Evolutionary conservation across 1,140 invertebrate genomes (phyloP), one percentile per base, ranked within the genome.

Genomic region (Magallana angulata): DNA sequence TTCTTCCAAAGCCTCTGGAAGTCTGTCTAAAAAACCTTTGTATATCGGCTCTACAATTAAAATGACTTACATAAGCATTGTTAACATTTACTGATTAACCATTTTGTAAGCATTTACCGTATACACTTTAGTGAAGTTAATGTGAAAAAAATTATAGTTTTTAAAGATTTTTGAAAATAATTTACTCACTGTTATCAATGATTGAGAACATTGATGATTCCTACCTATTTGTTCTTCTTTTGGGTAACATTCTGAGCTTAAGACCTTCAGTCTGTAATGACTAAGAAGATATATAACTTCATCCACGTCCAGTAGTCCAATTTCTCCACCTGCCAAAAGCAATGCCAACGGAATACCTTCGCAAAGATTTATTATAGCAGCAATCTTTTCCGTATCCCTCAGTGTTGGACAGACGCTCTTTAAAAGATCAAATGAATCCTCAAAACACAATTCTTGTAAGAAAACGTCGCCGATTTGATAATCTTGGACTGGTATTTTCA

Each of bases 281-380:
- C 57, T 87, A 7, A 87, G 82, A 16, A 84, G 12, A 59, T 83
- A 64, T 1, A 87, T 82, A 81, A 87, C 71, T 18, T 87, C 87
- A 12, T 30, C 56, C 56, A 64, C 60, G 8, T 48, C 36, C 6
- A 86, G 56, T 8, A 71, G 56, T 14, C 80, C 81, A 16, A 88
- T 30, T 57, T 86, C 82, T 30, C 84, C 76, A 48, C 60, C 62
- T 14, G 85, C 84, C 81, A 88, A 36, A 30, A 88, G 24, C 85
- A 86, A 58, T 59, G 87, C 87, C 9, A 88, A 58, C 18, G 87
- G 87, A 88, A 88, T 64, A 24, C 87, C 87, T 14, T 86, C 87
- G 60, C 87, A 88, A 1, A 83, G 57, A 0, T 86, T 57, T 59
- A 84, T 85, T 76, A 88, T 88, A 7, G 48, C 60, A 16, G 60